phyloP scores from a whole-genome alignment of 2,888 invertebrate genomes.

The Hetaerina titia region DNA sequence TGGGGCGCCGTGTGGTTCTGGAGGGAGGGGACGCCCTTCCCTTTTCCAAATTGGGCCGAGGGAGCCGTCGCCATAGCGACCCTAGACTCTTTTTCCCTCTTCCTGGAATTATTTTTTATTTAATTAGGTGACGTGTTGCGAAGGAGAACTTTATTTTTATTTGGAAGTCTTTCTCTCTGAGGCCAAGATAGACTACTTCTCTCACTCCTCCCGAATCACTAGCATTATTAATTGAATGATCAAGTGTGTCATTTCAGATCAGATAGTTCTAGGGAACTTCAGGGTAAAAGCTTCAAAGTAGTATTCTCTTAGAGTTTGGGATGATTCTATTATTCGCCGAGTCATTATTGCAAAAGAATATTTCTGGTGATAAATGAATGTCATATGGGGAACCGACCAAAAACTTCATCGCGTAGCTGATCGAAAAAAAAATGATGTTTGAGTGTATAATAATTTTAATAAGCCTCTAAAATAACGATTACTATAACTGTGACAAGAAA shows the following conservation, averaged over 20 bases:
- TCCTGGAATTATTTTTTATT: slow-evolving; percentile 45
- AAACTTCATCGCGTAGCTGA: no score
- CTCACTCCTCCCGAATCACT: not conserved
- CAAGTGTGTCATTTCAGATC: not conserved
- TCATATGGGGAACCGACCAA: no score
- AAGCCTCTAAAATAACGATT: no score
- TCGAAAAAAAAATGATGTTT: no score
- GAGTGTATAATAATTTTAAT: no score
- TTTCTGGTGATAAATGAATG: no score
- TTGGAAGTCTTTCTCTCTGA: slow-evolving; percentile 3
- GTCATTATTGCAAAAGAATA: no score
- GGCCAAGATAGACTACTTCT: not conserved
- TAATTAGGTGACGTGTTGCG: slow-evolving; percentile 54
- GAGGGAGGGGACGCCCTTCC: not conserved
- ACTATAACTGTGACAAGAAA: no score
- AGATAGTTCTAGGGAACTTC: not conserved
- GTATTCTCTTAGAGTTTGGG: no score
- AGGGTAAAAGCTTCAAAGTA: not conserved
- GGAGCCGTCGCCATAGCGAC: not conserved
- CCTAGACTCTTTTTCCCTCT: slow-evolving; percentile 12
- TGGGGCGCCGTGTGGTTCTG: not conserved
- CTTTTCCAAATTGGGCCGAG: slow-evolving; percentile 31
- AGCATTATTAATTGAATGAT: slow-evolving; percentile 27
- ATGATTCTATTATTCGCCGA: no score
- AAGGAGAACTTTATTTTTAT: slow-evolving; percentile 16